Evolutionary conservation across 2,113 vertebrate genomes (phyloP), one percentile per base, ranked within the genome.

Genomic region (Xyrauchen texanus): DNA sequence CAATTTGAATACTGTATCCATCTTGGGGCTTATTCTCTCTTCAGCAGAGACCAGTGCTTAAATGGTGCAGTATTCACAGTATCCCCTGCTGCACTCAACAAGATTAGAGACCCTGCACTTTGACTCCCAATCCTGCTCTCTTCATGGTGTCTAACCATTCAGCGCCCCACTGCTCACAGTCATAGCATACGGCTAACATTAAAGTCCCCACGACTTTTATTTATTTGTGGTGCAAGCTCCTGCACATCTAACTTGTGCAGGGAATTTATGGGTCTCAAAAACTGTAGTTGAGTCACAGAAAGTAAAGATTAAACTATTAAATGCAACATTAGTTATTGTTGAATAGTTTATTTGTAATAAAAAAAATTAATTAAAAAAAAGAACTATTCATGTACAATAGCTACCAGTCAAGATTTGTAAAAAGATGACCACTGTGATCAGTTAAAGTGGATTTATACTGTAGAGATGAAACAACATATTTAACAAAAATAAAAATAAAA

Each of bases 1-100:
- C 89, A 91, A 91, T 90, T 90, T 91, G 89, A 91, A 91, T 91
- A 91, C 92, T 90, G 89, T 92, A 90, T 92, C 89, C 91, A 84
- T 89, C 87, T 89, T 78, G 84, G 87, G 90, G 91, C 93, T 93
- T 94, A 93, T 92, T 91, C 89, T 90, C 88, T 90, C 85, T 85
- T 84, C 87, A 84, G 90, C 52, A 79, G 79, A 91, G 91, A 91
- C 88, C 85, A 90, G 90, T 84, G 88, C 87, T 89, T 90, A 87
- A 92, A 90, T 90, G 88, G 89, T 89, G 89, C 88, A 89, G 88
- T 88, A 87, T 88, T 92, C 85, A 89, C 87, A 89, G 89, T 87
- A 85, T 89, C 89, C 88, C 83, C 89, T 85, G 85, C 87, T 88
- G 86, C 90, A 88, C 91, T 91, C 88, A 91, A 93, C 90, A 83